A percentile compares a stretch with the other conserved stretches of the same genome.
These are phyloP conservation scores for Chaetodon trifascialis DNA, from an alignment of 2,113 vertebrate genomes.

Conservation along the genomic window DNA sequence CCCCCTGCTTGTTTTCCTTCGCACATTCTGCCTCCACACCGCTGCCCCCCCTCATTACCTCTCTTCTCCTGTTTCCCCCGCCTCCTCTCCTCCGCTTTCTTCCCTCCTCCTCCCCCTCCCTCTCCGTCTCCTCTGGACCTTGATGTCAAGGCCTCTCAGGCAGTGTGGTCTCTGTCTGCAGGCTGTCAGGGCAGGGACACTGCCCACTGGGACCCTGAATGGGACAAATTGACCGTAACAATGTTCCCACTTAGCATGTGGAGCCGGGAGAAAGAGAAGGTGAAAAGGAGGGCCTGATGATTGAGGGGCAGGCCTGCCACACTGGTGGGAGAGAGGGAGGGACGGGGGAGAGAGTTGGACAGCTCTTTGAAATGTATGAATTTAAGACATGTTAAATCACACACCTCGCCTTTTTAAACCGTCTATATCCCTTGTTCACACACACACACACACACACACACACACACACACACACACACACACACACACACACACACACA, in stretches of 20 bases:
- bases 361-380: slow-evolving; percentile 60
- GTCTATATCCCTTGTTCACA: not conserved
- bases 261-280: slow-evolving; percentile 79
- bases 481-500: slow-evolving; percentile 14
- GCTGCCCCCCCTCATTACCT: slow-evolving; percentile 46
- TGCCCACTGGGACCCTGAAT: slow-evolving; percentile 86
- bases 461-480: slow-evolving; percentile 16
- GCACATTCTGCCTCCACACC: slow-evolving; percentile 32
- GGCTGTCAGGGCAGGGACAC: slow-evolving; percentile 79
- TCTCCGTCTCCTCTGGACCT: slow-evolving; percentile 60
- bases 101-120: slow-evolving; percentile 3
- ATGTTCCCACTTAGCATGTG: slow-evolving; percentile 86
- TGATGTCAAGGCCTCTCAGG: slow-evolving; percentile 82
- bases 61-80: slow-evolving; percentile 5
- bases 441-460: slow-evolving; percentile 19
- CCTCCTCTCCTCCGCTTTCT: not conserved
- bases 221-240: slow-evolving; percentile 87
- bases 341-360: not conserved
- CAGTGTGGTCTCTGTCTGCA: slow-evolving; percentile 79
- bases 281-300: slow-evolving; percentile 77
- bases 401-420: slow-evolving; percentile 32
- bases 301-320: slow-evolving; percentile 66
- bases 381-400: slow-evolving; percentile 59
- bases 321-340: not conserved
- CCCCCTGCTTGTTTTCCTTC: slow-evolving; percentile 45